Base-by-base conservation (phyloP, 2,888 invertebrate species). In the Acanthococcus lagerstroemiae region DNA sequence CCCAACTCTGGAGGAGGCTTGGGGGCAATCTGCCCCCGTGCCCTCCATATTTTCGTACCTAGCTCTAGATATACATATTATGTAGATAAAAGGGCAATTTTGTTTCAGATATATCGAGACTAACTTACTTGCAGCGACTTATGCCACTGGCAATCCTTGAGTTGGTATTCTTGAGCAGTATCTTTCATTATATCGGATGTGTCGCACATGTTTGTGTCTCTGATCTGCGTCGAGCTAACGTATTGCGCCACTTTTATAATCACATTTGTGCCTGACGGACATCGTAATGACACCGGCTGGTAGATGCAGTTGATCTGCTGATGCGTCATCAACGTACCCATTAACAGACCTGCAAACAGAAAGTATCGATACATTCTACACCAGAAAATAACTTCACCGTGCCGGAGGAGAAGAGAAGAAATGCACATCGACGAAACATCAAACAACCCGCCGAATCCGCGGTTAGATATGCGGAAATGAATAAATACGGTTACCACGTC, bases 261-360 rank as follows among this genome's bases (percentile, higher is more conserved):
- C 75, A 96, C 93, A 73, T 90, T 89, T 44, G 95, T 95, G 61
- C 91, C 91, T 55, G 86, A 80, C 26, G 95, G 95, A 77, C 96
- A 96, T 74, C 86, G 86, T 69, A 95, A 82, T 56, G 85, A 84
- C 75, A 95, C 85, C 76, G 84, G 82, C 74, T 95, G 90, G 69
- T 90, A 90, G 78, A 95, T 93, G 78, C 96, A 96, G 60, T 91
- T 91, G 56, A 90, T 90, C 70, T 88, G 85, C 75, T 94, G 90
- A 78, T 92, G 92, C 54, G 92, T 93, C 74, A 90, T 83, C 72
- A 96, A 81, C 27, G 93, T 93, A 72, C 92, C 92, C 73, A 91
- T 85, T 72, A 96, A 84, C 71, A 94, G 82, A 75, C 90, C 95
- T 95, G 82, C 71, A 78, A 70, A 17, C 17, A 30, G 45, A 25